Percentiles rank a stretch among this genome's conserved stretches.
Conservation (phyloP, 2,113 vertebrate genomes). For the Colossoma macropomum region DNA sequence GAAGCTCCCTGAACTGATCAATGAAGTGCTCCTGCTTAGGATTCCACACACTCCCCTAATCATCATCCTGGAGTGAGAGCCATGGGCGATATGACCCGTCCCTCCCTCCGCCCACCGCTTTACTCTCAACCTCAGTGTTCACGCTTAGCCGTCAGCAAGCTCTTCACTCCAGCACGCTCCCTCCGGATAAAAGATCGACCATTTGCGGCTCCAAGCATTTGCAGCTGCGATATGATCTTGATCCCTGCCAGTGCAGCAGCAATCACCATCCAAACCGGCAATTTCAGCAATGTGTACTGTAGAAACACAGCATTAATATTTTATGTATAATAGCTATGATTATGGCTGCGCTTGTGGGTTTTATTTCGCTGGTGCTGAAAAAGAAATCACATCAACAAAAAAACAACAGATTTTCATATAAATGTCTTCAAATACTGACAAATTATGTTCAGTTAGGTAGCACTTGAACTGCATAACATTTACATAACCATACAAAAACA, state of each 20-base stretch:
- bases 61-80: constrained; percentile 21
- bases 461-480: too few relatives aligned
- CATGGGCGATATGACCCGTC: not conserved
- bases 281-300: not conserved
- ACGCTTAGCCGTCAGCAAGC: constrained; percentile 24
- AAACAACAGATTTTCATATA: too few relatives aligned
- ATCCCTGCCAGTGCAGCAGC: not conserved
- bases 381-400: not conserved
- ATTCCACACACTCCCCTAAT: constrained; percentile 41
- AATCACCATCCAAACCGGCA: not conserved
- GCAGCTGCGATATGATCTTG: not conserved
- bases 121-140: constrained; percentile 31
- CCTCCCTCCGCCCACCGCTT: not conserved
- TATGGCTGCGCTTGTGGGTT: not conserved
- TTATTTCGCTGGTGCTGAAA: not conserved
- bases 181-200: constrained; percentile 24
- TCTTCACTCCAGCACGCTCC: constrained; percentile 22
- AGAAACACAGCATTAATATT: not conserved
- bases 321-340: not conserved
- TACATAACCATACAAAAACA: too few relatives aligned
- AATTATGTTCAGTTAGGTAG: too few relatives aligned
- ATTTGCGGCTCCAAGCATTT: not conserved
- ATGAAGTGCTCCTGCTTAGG: constrained; percentile 42
- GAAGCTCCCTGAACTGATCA: constrained; percentile 50
- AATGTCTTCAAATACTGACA: too few relatives aligned